Conservation (phyloP, 1,140 invertebrate genomes). For the Conus ventricosus region DNA sequence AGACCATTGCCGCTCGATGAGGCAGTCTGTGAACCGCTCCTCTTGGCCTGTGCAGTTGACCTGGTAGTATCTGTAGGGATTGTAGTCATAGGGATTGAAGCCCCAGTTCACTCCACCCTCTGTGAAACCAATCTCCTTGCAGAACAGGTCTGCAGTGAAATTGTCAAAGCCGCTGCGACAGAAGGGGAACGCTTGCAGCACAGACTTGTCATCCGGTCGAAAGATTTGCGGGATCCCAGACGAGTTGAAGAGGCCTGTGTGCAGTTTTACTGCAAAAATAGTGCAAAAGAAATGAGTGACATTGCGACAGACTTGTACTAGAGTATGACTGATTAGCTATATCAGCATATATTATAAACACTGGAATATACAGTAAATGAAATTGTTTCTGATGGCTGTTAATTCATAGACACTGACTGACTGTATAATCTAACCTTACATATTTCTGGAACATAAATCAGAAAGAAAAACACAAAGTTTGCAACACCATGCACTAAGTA, state of each 20-base stretch:
- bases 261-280: constrained; percentile 10
- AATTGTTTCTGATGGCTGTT: neutral
- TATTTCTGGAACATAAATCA: neutral
- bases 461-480: neutral
- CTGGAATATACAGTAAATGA: neutral
- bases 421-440: neutral
- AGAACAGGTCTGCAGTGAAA: constrained; percentile 3
- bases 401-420: too few species aligned
- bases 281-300: neutral
- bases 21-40: neutral
- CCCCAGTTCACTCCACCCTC: neutral
- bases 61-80: neutral
- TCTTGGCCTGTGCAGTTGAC: neutral
- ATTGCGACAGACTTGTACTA: neutral
- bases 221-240: neutral
- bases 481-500: too few species aligned
- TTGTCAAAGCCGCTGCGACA: constrained; percentile 3
- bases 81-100: constrained; percentile 9
- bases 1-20: neutral
- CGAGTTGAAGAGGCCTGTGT: neutral
- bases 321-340: neutral
- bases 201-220: neutral
- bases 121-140: neutral
- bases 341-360: neutral
- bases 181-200: neutral